These are phyloP conservation scores for Regulus satrapa DNA, from an alignment of 2,113 vertebrate genomes.

Conservation along the genomic window DNA sequence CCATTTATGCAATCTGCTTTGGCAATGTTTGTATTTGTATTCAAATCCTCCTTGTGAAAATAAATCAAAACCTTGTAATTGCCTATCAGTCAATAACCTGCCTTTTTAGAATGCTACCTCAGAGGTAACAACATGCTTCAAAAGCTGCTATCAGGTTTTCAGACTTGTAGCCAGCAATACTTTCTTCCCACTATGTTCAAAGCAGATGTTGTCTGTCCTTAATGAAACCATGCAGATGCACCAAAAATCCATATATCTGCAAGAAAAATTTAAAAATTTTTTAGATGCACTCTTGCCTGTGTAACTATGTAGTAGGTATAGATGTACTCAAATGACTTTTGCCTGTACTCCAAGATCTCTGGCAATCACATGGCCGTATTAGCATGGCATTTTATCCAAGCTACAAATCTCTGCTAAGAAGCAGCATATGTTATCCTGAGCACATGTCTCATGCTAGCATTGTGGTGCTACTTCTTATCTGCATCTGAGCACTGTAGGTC, in stretches of 20 bases:
- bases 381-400: neutral
- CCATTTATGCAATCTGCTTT: conserved; percentile 44
- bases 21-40: conserved; percentile 51
- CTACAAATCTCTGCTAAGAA: neutral
- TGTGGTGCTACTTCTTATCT: neutral
- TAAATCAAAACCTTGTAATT: conserved; percentile 22
- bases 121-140: conserved; percentile 3
- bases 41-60: conserved; percentile 22
- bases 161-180: neutral
- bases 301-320: neutral
- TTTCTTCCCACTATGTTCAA: neutral
- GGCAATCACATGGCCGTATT: neutral
- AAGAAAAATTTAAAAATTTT: neutral
- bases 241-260: neutral
- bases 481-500: neutral
- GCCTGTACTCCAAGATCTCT: neutral
- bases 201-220: neutral
- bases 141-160: neutral
- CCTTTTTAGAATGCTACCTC: neutral
- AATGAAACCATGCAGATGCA: neutral
- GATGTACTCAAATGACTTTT: neutral
- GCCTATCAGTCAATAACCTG: neutral
- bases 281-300: neutral
- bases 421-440: neutral
- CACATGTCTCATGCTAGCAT: neutral